Percentiles rank a stretch among this genome's conserved stretches.
These are phyloP conservation scores for Catamblyrhynchus diadema DNA, from an alignment of 2,797 vertebrate genomes.

Conservation along the genomic window DNA sequence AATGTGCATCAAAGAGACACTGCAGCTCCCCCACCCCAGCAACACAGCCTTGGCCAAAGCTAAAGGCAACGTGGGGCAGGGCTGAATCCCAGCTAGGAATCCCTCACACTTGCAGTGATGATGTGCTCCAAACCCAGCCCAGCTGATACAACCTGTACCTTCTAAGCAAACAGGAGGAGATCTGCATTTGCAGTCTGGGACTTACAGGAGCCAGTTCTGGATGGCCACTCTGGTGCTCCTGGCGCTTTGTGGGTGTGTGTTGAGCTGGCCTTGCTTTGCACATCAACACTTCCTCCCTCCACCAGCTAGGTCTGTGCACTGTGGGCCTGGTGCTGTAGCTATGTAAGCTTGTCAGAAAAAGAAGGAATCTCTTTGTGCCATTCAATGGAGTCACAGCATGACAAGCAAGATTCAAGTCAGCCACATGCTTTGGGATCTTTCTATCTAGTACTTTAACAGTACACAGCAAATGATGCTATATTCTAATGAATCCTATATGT, in stretches of 20 bases:
- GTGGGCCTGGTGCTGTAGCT: neutral
- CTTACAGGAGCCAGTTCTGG: neutral
- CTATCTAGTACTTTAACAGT: neutral
- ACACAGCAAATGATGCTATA: neutral
- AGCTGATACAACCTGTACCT: neutral
- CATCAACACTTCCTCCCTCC: neutral
- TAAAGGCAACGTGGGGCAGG: neutral
- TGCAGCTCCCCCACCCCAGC: fast-evolving
- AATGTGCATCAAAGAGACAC: neutral
- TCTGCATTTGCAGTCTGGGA: neutral
- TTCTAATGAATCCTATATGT: neutral
- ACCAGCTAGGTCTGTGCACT: neutral
- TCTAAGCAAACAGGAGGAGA: neutral
- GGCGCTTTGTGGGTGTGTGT: neutral
- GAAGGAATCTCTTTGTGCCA: neutral
- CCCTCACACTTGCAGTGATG: neutral
- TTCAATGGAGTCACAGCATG: neutral
- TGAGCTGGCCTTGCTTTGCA: neutral
- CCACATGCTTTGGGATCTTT: neutral
- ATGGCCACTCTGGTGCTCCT: neutral
- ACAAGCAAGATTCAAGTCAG: neutral
- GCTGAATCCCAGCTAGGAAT: neutral
- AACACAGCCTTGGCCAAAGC: neutral
- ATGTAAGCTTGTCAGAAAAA: neutral
- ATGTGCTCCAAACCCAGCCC: neutral